A percentile compares a stretch with the other conserved stretches of the same genome.
These are phyloP conservation scores for Perizoma flavofasciatum DNA, from an alignment of 2,888 invertebrate genomes.

Conservation along the genomic window DNA sequence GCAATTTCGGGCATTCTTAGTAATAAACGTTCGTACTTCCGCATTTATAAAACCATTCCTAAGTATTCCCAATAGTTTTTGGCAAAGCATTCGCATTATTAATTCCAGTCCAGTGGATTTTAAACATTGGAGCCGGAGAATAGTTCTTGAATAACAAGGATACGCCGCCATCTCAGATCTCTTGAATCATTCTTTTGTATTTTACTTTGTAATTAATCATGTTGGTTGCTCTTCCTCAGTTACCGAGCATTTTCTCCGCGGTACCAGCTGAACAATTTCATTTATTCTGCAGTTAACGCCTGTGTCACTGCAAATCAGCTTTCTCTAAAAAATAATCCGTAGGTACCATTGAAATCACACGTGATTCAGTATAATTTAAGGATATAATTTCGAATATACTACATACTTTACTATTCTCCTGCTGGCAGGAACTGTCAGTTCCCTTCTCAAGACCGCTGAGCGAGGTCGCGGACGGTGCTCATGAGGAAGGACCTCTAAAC, in stretches of 20 bases:
- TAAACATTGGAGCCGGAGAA: constrained; percentile 21
- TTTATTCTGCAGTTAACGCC: constrained; percentile 51
- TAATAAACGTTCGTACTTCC: too few species aligned
- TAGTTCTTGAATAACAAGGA: constrained; percentile 26
- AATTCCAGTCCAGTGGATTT: constrained; percentile 18
- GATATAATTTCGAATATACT: too few species aligned
- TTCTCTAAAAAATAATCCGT: background rate
- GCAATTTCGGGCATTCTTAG: too few species aligned
- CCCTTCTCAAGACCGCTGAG: too few species aligned
- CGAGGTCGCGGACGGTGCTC: too few species aligned
- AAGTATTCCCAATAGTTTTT: too few species aligned
- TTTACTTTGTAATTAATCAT: constrained; percentile 65
- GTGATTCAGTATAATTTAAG: too few species aligned
- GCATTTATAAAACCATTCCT: too few species aligned
- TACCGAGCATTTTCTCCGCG: constrained; percentile 48
- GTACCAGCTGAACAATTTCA: constrained; percentile 58
- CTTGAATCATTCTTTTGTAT: constrained; percentile 48
- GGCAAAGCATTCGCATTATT: background rate
- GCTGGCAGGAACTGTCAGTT: too few species aligned
- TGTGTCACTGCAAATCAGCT: constrained; percentile 6
- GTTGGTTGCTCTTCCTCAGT: constrained; percentile 53
- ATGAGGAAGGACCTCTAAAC: too few species aligned
- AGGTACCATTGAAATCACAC: too few species aligned
- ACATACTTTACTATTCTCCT: too few species aligned
- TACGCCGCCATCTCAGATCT: constrained; percentile 23